Evolutionary conservation across 1,140 invertebrate species (phyloP).

Genomic region (Rhizoglyphus robini): DNA sequence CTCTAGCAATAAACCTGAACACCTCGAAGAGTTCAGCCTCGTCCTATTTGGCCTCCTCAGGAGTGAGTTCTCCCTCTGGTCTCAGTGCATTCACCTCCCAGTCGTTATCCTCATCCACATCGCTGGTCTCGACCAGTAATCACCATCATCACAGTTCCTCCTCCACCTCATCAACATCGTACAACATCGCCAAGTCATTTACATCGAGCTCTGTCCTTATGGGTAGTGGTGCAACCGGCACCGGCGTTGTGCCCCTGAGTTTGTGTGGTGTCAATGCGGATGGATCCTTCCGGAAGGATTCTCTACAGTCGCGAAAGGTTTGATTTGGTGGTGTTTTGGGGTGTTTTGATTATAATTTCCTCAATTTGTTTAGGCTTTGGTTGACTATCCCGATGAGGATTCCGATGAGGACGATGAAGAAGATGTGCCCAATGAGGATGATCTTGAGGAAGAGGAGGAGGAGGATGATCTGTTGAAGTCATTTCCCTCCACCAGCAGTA

Average conservation of each 20-base stretch:
- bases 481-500: too few species aligned
- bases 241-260: too few species aligned
- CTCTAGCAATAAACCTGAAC: slow-evolving; percentile 8
- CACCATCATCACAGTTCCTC: background rate
- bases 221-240: too few species aligned
- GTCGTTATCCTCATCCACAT: background rate
- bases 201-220: background rate
- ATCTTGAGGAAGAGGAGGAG: background rate
- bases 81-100: background rate
- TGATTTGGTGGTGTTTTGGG: background rate
- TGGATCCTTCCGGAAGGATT: background rate
- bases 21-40: background rate
- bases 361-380: slow-evolving; percentile 59
- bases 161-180: background rate
- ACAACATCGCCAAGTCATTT: background rate
- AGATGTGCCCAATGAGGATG: background rate
- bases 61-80: background rate
- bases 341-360: slow-evolving; percentile 10
- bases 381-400: slow-evolving; percentile 80
- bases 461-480: too few species aligned
- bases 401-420: slow-evolving; percentile 69
- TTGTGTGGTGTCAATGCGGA: too few species aligned
- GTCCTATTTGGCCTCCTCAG: background rate
- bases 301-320: background rate
- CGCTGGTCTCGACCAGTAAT: background rate